Base-by-base conservation (phyloP, 2,797 vertebrate species). In the Cossypha caffra region DNA sequence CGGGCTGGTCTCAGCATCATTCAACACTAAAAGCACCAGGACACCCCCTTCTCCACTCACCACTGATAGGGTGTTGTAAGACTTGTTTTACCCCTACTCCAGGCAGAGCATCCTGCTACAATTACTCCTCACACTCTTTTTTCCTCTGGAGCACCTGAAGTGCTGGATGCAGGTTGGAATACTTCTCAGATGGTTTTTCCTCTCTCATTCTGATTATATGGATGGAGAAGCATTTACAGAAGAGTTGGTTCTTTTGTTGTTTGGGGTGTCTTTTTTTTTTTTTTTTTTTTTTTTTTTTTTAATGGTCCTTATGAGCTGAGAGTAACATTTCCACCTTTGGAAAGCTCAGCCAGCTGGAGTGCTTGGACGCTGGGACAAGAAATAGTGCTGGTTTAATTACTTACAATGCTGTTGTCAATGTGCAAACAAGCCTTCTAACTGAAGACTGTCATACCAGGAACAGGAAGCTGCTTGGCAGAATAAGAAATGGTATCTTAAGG, bases 51-150 rank as follows among this genome's bases (percentile, higher is more conserved):
- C 23, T 17, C 12, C 35, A 24, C 26, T 31, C 61, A 42, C 5
- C 47, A 26, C 20, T 19, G 38, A 18, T 1, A 13, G 26, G 35
- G 4, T 5, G 8, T 16, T 48, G 13, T 28, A 0, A 0, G 11
- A 29, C 9, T 21, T 75, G n/a, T 55, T 82, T 50, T 20, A 21
- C 4, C 9, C 16, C 13, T 3, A 25, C 9, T 37, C 9, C 42
- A 63, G 18, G 43, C 57, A 63, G 19, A 63, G 50, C 24, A 25
- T 29, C 26, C 42, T 55, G 16, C 37, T 20, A 11, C 16, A 69
- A 25, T 17, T 15, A 42, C 54, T 80, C 61, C 13, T 80, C 78
- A 72, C n/a, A 62, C 42, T 52, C 35, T 35, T n/a, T 33, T 83
- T 83, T 83, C 93, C 51, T 33, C 31, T 45, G 33, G 33, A 94